Base-by-base conservation (phyloP, 2,797 vertebrate species). In the Tenualosa thibaudeaui region DNA sequence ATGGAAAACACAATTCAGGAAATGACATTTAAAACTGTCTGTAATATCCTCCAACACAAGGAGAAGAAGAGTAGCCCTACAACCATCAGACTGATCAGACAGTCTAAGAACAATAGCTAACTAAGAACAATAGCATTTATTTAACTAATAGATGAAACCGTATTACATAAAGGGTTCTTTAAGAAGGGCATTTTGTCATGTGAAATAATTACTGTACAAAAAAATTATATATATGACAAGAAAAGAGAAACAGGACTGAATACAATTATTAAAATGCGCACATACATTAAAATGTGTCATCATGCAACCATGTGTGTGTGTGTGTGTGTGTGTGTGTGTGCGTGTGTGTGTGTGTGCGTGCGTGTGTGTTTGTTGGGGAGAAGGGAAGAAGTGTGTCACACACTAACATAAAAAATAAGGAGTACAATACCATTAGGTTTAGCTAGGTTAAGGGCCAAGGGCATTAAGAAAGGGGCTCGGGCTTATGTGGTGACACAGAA, bases 341-440 rank as follows among this genome's bases (percentile, higher is more conserved):
- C 85, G 81, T 65, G 81, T 81, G 82, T 75, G 49, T 88, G 83
- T 85, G 68, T 82, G 86, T 75, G n/a, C n/a, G 8, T n/a, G 1
- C 82, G 22, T 49, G n/a, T 81, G 50, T 82, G 51, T 65, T 1
- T 43, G 49, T 85, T 10, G 84, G 50, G 65, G 53, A 85, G 58
- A 81, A 85, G 22, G 83, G 53, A 81, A 91, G 92, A 93, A 82
- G 82, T 94, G 90, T 87, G 86, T 93, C 90, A 92, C 90, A 92
- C 82, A 82, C 60, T 85, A 90, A 89, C 90, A 78, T 78, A 89
- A 89, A 89, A 91, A 90, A 90, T 86, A 89, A 88, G 68, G 50
- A 83, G 84, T 84, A 88, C 88, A 90, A 89, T 84, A 90, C n/a
- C n/a, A n/a, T n/a, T n/a, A 54, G 7, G 85, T 82, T 89, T 86